Evolutionary conservation across 2,797 vertebrate genomes (phyloP).

Genomic region (Rhinatrema bivittatum): DNA sequence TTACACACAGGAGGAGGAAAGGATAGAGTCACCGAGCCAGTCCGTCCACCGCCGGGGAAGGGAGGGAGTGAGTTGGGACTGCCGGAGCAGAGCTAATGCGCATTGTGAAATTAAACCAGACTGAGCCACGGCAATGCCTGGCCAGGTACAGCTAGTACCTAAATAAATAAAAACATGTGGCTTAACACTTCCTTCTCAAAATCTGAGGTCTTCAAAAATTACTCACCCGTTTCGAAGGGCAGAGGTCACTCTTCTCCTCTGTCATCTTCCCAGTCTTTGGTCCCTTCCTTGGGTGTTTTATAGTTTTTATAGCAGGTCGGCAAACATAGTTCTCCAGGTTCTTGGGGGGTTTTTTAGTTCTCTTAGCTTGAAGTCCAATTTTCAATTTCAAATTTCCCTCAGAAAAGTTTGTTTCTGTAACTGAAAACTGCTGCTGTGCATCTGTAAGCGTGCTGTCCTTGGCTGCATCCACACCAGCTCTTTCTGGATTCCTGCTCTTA

Average conservation of each 20-base stretch:
- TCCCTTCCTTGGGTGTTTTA: conserved; percentile 54
- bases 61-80: too few relatives aligned
- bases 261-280: conserved; percentile 57
- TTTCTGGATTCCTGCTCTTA: conserved; percentile 35
- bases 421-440: conserved; percentile 79
- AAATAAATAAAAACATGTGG: too few relatives aligned
- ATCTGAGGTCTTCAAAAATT: too few relatives aligned
- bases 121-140: too few relatives aligned
- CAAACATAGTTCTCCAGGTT: conserved; percentile 97
- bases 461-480: conserved; percentile 3
- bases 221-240: conserved; percentile 57
- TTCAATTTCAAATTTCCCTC: conserved; percentile 85
- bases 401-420: conserved; percentile 86
- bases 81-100: too few relatives aligned
- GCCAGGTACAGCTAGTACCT: too few relatives aligned
- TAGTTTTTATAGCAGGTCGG: conserved; percentile 88
- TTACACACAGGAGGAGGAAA: too few relatives aligned
- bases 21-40: too few relatives aligned
- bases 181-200: too few relatives aligned
- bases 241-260: conserved; percentile 53
- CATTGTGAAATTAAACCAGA: too few relatives aligned
- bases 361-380: conserved; percentile 85
- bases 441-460: conserved; percentile 26
- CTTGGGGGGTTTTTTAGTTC: conserved; percentile 96
- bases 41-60: too few relatives aligned